Base-by-base conservation (phyloP, 2,113 vertebrate species). In the Leuciscus idus region DNA sequence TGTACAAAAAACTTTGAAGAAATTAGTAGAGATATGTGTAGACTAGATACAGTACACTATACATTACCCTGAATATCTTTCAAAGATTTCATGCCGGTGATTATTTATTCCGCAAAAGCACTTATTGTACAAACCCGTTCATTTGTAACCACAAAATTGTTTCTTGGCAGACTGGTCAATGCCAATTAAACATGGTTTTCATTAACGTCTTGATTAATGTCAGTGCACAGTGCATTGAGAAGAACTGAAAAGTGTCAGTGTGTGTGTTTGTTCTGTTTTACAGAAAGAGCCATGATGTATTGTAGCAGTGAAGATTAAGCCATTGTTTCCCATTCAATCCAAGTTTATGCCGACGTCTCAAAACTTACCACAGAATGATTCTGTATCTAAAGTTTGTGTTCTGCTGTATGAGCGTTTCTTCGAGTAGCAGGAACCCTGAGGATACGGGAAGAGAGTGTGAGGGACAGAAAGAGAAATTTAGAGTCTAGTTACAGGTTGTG, bases 381-480 rank as follows among this genome's bases (percentile, higher is more conserved):
- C 48, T 72, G 72, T 83, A 43, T 79, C 26, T 83, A 74, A 73
- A 74, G 84, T 85, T 85, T 83, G 23, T 13, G 21, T 83, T 81
- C 61, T 86, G 89, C 88, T 89, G 86, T 76, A 82, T 85, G 86
- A 83, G 84, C 81, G 84, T 52, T 86, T 85, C 39, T 86, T 17
- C 39, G 33, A 64, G 46, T 57, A 48, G 26, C 33, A 80, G 21
- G 21, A 84, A 48, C 68, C 66, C 78, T 26, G n/a, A 73, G 83
- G 85, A 89, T 28, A 77, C 2, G 62, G 64, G 85, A 28, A 55
- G 30, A 80, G 12, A 28, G 72, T 48, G 81, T 30, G 26, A 70
- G 26, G 26, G 64, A 48, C 7, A 78, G 26, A 57, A 59, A 86
- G 77, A 80, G 55, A 79, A 70, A 36, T 23, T 61, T 76, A 62